These are phyloP conservation scores for Chiloscyllium plagiosum DNA, from an alignment of 2,113 vertebrate genomes.

Conservation along the genomic window DNA sequence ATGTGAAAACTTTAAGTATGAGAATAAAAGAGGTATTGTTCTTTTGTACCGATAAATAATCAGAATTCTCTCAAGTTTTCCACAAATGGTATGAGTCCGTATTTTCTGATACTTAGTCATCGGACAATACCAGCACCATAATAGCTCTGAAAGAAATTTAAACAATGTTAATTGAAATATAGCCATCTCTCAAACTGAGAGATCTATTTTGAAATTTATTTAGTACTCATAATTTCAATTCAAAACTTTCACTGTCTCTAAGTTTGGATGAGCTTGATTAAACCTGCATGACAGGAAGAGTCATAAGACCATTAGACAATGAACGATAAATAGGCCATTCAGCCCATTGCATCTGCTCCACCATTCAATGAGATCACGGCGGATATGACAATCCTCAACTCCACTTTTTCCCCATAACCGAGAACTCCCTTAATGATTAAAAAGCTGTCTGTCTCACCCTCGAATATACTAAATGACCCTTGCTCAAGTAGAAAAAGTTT, in stretches of 20 bases:
- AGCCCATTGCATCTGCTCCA: no score
- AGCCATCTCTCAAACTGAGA: not conserved
- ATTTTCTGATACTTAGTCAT: not conserved
- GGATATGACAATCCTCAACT: no score
- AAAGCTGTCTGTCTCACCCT: no score
- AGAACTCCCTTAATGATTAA: no score
- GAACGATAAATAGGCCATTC: no score
- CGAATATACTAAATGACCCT: no score
- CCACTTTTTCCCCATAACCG: no score
- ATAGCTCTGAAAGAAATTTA: not conserved
- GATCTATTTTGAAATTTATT: not conserved
- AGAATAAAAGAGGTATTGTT: not conserved
- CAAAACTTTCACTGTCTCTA: not conserved
- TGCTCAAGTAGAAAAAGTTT: not conserved
- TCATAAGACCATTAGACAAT: no score
- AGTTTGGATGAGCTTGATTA: not conserved
- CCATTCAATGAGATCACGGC: no score
- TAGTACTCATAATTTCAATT: not conserved
- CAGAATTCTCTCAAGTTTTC: not conserved
- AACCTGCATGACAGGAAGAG: not conserved
- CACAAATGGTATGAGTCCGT: not conserved
- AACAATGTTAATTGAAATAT: not conserved
- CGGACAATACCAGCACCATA: not conserved
- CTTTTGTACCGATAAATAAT: not conserved
- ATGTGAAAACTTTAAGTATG: not conserved